Base-by-base conservation (phyloP, 2,888 invertebrate genomes). In the Drosophila rubida region DNA sequence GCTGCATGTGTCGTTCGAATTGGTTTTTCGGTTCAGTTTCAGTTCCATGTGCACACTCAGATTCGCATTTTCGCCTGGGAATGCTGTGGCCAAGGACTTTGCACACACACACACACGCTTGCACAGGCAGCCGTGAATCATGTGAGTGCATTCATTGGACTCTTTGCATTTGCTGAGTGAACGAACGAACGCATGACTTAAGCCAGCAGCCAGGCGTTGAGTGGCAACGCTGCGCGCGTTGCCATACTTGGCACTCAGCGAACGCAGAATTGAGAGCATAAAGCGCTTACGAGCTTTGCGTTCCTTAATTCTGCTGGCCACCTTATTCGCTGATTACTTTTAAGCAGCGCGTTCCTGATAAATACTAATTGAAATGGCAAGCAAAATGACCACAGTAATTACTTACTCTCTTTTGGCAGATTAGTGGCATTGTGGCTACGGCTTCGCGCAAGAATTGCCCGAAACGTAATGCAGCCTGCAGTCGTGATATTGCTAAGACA, bases 1-100 rank as follows among this genome's bases (percentile, higher is more conserved):
- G 19, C 66, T 53, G 75, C 71, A 75, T 49, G 44, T 75, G 68
- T 71, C 72, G 61, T 63, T 63, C 39, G 68, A 57, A 75, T 75
- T 75, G 74, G 74, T 75, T 75, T 73, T 71, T 67, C 46, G 67
- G 49, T 46, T 70, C 69, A 51, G 55, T 25, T 69, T 54, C 51
- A 32, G 59, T 54, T 48, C 46, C 32, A 35, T 2, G 44, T 59
- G 41, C 50, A 53, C 45, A 48, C 37, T 45, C 57, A 32, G 27
- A 30, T 58, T 48, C 54, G n/a, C 39, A 54, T 39, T 16, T 45
- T 54, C 69, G 19, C 42, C 27, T 61, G 60, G 61, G 58, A 59
- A 62, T 67, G 37, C 44, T 67, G 44, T 71, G 73, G 54, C 70
- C 73, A 74, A 74, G 73, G 73, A 60, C 66, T 42, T 32, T 58